phyloP scores from a whole-genome alignment of 2,113 vertebrate genomes.

The Heterocephalus glaber region DNA sequence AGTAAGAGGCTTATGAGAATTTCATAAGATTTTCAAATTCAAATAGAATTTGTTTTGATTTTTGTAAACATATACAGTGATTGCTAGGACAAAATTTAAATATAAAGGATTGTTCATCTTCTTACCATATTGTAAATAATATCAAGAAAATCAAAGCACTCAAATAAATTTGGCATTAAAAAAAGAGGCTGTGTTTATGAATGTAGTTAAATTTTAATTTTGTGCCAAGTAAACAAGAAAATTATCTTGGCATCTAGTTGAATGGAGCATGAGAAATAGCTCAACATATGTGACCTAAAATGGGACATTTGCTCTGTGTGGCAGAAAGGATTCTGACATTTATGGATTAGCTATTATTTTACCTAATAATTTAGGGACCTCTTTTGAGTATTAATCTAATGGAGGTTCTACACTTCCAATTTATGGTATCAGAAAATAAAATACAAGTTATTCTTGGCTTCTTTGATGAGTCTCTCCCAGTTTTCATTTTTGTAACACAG shows the following conservation, averaged over 20 bases:
- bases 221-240: neutral
- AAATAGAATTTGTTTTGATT: constrained; percentile 56
- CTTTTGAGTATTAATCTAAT: neutral
- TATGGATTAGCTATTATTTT: neutral
- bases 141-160: constrained; percentile 62
- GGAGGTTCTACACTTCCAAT: neutral
- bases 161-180: neutral
- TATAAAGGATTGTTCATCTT: neutral
- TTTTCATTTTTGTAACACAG: neutral
- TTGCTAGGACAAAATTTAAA: constrained; percentile 38
- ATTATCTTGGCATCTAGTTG: neutral
- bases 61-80: constrained; percentile 11
- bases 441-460: neutral
- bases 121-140: neutral
- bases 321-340: neutral
- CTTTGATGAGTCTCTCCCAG: neutral
- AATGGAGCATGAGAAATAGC: neutral
- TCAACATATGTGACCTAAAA: constrained; percentile 2
- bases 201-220: constrained; percentile 45
- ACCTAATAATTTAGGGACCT: neutral
- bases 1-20: constrained; percentile 43
- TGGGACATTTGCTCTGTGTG: neutral
- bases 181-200: constrained; percentile 26
- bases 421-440: neutral
- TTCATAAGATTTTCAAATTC: no score